These are phyloP conservation scores for Ophonus ardosiacus DNA, from an alignment of 2,888 invertebrate genomes.

Conservation along the genomic window DNA sequence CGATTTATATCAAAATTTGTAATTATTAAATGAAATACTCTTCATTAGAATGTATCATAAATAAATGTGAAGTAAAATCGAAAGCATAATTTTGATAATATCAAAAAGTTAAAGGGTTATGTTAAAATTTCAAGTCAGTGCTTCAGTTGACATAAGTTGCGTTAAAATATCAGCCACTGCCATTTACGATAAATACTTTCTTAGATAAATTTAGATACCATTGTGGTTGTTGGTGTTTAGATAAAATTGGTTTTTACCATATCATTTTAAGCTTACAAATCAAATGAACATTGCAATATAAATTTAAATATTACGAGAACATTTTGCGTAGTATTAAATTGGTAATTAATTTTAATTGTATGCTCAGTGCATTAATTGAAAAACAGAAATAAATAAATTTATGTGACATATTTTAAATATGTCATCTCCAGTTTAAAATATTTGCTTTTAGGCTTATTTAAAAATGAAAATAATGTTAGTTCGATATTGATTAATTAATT, in stretches of 20 bases:
- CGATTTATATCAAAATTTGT: background rate
- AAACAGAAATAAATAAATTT: no score
- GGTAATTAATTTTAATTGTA: background rate
- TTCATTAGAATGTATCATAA: no score
- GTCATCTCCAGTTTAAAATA: no score
- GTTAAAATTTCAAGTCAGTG: background rate
- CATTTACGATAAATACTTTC: background rate
- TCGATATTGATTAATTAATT: no score
- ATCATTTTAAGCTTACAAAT: background rate
- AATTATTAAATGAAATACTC: background rate
- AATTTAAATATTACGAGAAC: no score
- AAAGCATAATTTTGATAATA: no score
- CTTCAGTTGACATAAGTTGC: background rate
- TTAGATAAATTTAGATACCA: background rate
- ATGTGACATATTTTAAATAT: no score
- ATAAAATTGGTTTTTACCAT: constrained; percentile 13
- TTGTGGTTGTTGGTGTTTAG: background rate
- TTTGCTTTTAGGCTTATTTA: no score
- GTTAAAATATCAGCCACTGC: background rate
- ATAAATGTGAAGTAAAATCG: no score
- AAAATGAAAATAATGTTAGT: no score
- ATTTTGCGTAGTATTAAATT: background rate
- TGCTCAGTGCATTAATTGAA: background rate
- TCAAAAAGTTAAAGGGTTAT: no score
- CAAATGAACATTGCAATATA: no score